A percentile compares a stretch with the other conserved stretches of the same genome.
Evolutionary conservation across 2,888 invertebrate species (phyloP).

Genomic region (Isotomurus palustris): DNA sequence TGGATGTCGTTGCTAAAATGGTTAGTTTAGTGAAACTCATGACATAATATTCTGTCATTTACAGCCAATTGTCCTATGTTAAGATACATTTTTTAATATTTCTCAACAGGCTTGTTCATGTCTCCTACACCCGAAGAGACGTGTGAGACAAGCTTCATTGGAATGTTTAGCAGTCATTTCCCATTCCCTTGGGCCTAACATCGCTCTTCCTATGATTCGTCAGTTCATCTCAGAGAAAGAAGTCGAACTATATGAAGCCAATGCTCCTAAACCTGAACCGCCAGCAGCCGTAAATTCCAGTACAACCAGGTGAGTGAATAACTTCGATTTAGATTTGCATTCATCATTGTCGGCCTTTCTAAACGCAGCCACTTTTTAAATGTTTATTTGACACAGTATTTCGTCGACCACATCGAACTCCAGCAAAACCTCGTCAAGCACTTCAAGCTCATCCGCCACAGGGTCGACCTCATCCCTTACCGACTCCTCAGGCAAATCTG

Average conservation of each 20-base stretch:
- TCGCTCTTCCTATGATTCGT: constrained; percentile 56
- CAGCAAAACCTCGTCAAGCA: neutral
- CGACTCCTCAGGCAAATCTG: neutral
- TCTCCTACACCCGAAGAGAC: constrained; percentile 62
- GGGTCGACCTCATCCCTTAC: neutral
- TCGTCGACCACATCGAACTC: too few species aligned
- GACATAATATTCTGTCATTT: neutral
- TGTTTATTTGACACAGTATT: too few species aligned
- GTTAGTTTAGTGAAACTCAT: constrained; percentile 24
- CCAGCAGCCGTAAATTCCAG: constrained; percentile 7
- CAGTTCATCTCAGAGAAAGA: constrained; percentile 34
- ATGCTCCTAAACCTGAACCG: too few species aligned
- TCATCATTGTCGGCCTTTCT: too few species aligned
- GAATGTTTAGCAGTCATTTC: constrained; percentile 74
- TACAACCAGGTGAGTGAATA: constrained; percentile 11
- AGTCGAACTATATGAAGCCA: neutral
- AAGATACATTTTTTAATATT: neutral
- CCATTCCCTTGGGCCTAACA: constrained; percentile 61
- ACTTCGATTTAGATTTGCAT: too few species aligned
- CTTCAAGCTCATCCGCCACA: neutral
- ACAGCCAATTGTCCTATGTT: too few species aligned
- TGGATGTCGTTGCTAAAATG: constrained; percentile 50
- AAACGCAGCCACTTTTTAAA: too few species aligned
- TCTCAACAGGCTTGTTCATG: constrained; percentile 51
- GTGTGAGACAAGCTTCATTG: constrained; percentile 70